Evolutionary conservation across 2,888 invertebrate species (phyloP), one percentile per base, ranked within the genome.

Genomic region (Drosophila paramelanica): DNA sequence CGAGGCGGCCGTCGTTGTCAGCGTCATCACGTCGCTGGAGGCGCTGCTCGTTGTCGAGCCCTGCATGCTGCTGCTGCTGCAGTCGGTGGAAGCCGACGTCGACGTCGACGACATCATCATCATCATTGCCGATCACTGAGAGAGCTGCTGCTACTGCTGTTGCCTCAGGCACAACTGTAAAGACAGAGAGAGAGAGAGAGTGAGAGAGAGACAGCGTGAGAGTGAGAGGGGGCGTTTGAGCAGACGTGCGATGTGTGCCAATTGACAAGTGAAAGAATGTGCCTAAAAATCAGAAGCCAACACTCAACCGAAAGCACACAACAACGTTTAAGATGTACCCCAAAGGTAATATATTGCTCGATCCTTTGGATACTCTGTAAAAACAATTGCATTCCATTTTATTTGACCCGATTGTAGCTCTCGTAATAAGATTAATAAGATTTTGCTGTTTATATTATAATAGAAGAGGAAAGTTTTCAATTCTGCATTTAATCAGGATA

Each of bases 1-100:
- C 20, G 90, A 90, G 50, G 90, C 81, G 61, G 91, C 89, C 67
- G 91, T 91, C 0, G 88, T 78, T 70, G 91, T 90, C 79, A 91
- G 77, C 27, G 93, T 93, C 80, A 92, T 90, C 50, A 91, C 91
- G 59, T 92, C 91, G 74, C 92, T 92, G 70, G 91, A 91, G 25
- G 87, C 87, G 53, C 92, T 92, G 42, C 92, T 92, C 41, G 92
- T 91, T 38, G 90, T 92, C 31, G 92, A 92, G 58, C 92, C 91
- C 72, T 92, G 92, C 66, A 91, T 76, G 77, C 92, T 92, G 88
- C 92, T 91, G 74, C 91, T 92, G 87, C 92, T 91, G 77, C 92
- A 92, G 74, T 92, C 92, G 38, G 91, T 91, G 81, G 68, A 67
- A 8, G 73, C 39, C 13, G 68, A 59, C 33, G 67, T 56, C 31